These are phyloP conservation scores for Adineta ricciae DNA, from an alignment of 2,888 invertebrate species.

Conservation along the genomic window DNA sequence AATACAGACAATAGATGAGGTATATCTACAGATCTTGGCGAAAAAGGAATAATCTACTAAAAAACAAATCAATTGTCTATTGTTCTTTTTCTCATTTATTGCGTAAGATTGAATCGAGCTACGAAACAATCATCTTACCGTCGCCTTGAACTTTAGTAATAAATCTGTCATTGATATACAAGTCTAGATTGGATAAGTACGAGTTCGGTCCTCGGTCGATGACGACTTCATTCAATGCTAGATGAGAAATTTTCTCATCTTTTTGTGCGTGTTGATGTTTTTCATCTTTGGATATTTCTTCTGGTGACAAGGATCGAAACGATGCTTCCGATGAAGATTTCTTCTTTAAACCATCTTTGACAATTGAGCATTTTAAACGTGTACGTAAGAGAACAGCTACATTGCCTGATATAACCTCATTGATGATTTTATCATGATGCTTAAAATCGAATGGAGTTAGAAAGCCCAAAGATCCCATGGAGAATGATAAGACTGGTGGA, in stretches of 20 bases:
- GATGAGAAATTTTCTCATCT: not conserved
- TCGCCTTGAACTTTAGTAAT: slow-evolving; percentile 89
- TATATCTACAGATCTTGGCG: no score
- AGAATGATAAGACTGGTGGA: slow-evolving; percentile 94
- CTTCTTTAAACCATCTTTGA: not conserved
- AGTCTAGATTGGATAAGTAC: slow-evolving; percentile 83
- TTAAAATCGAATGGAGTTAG: slow-evolving; percentile 74
- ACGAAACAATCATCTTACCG: slow-evolving; percentile 57
- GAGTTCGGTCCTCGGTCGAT: slow-evolving; percentile 88
- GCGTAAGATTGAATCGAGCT: no score
- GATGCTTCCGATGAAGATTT: not conserved
- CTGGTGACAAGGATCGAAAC: not conserved
- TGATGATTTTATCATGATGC: slow-evolving; percentile 73
- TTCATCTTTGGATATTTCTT: not conserved
- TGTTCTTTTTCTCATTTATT: no score
- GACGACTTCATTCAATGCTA: slow-evolving; percentile 76
- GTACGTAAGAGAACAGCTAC: slow-evolving; percentile 14
- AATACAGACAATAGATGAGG: no score
- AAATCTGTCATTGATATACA: slow-evolving; percentile 84
- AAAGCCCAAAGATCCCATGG: slow-evolving; percentile 86
- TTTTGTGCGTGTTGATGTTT: not conserved
- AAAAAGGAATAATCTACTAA: no score
- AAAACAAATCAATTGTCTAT: no score
- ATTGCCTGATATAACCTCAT: slow-evolving; percentile 58
- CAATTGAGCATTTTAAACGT: slow-evolving; percentile 3